A percentile compares a stretch with the other conserved stretches of the same genome.
Evolutionary conservation across 2,888 invertebrate genomes (phyloP).

Genomic region (Reticulitermes lucifugus): DNA sequence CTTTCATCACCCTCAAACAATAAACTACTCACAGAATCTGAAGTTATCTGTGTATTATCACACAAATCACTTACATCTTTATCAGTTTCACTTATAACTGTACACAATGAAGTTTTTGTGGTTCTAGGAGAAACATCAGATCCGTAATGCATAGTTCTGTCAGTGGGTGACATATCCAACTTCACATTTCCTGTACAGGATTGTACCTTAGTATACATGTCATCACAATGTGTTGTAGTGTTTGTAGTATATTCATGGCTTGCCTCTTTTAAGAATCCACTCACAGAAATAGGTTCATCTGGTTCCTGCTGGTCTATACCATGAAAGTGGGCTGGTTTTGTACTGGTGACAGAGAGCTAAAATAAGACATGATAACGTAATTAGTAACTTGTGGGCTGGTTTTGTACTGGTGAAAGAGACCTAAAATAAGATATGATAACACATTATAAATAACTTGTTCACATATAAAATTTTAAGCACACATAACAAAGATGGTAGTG

Average conservation of each 20-base stretch:
- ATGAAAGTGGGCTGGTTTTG: slow-evolving; percentile 19
- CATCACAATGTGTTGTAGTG: slow-evolving; percentile 1
- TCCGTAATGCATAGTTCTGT: slow-evolving; percentile 25
- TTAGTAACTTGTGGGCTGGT: background rate
- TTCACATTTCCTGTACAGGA: too few relatives aligned
- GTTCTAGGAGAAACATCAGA: slow-evolving; percentile 14
- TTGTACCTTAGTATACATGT: background rate
- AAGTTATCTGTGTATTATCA: background rate
- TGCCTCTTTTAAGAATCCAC: slow-evolving; percentile 20
- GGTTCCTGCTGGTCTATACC: background rate
- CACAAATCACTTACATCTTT: background rate
- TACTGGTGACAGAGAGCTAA: slow-evolving; percentile 37
- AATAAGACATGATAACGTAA: background rate
- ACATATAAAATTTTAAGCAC: too few relatives aligned
- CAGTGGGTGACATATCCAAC: background rate
- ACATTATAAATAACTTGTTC: too few relatives aligned
- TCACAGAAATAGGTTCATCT: background rate
- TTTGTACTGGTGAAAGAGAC: slow-evolving; percentile 37
- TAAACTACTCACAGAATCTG: background rate
- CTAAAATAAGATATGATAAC: slow-evolving; percentile 15
- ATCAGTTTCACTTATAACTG: background rate
- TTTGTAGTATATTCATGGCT: background rate
- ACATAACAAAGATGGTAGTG: too few relatives aligned
- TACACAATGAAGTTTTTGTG: background rate
- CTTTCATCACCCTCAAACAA: background rate